A percentile compares a stretch with the other conserved stretches of the same genome.
These are phyloP conservation scores for Cephus nigrinus DNA, from an alignment of 2,888 invertebrate species.

Conservation along the genomic window DNA sequence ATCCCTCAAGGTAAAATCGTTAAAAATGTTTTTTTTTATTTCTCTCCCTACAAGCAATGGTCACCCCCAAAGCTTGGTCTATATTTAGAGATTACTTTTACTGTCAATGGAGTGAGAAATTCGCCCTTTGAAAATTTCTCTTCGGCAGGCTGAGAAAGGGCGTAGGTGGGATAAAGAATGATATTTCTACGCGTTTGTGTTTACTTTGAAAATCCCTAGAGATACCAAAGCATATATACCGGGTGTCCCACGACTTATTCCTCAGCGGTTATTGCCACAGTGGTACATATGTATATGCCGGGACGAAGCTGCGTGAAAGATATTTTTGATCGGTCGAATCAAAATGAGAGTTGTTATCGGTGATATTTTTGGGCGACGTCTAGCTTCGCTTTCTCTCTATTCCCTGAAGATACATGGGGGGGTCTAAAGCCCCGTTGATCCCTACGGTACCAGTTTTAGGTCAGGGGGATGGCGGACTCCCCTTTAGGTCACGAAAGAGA, in stretches of 20 bases:
- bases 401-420: neutral
- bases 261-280: too few relatives aligned
- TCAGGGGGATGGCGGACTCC: neutral
- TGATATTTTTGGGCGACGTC: neutral
- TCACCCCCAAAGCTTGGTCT: too few relatives aligned
- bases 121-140: neutral
- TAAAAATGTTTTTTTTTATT: too few relatives aligned
- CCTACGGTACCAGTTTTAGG: neutral
- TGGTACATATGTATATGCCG: too few relatives aligned
- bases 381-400: neutral
- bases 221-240: neutral
- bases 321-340: neutral
- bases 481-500: neutral
- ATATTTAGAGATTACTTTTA: too few relatives aligned
- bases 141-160: neutral
- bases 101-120: too few relatives aligned
- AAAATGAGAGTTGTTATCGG: neutral
- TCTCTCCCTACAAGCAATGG: too few relatives aligned
- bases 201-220: neutral
- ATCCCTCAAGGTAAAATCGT: too few relatives aligned
- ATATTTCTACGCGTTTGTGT: neutral
- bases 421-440: neutral
- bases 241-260: too few relatives aligned
- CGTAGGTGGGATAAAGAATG: neutral
- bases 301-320: neutral